Evolutionary conservation across 2,113 vertebrate species (phyloP).

Genomic region (Picathartes gymnocephalus): DNA sequence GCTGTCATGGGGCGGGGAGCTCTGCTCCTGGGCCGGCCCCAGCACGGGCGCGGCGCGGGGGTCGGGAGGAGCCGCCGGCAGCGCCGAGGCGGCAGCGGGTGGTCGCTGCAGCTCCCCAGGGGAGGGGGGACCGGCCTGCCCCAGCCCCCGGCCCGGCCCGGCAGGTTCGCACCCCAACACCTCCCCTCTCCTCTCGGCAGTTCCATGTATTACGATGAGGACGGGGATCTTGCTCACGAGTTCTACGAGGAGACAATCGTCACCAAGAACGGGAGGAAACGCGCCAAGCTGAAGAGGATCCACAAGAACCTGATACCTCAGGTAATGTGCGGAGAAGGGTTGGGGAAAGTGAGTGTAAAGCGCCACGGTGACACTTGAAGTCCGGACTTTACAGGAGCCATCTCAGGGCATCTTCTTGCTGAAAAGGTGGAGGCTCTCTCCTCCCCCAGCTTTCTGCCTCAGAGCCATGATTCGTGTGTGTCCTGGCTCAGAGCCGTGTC

Average conservation of each 20-base stretch:
- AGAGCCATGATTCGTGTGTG: not conserved
- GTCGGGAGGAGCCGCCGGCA: too few relatives aligned
- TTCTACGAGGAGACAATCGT: conserved; percentile 97
- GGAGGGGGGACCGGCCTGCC: not conserved
- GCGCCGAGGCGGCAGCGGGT: not conserved
- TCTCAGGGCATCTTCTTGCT: not conserved
- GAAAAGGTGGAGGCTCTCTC: not conserved
- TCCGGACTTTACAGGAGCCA: not conserved
- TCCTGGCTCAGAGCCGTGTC: not conserved
- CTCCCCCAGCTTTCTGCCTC: not conserved
- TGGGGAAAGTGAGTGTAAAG: not conserved
- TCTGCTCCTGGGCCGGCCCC: not conserved
- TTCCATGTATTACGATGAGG: conserved; percentile 96
- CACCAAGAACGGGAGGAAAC: conserved; percentile 94
- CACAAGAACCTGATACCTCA: conserved; percentile 97
- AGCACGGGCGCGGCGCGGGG: not conserved
- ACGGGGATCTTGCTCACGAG: conserved; percentile 95
- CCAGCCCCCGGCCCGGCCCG: not conserved
- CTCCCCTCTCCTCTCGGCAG: conserved; percentile 55
- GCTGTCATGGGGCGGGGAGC: not conserved
- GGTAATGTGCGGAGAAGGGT: conserved; percentile 66
- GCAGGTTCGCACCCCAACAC: not conserved
- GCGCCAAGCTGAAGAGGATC: conserved; percentile 94
- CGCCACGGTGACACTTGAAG: fast-evolving
- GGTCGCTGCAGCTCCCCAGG: not conserved